Percentiles rank a stretch among this genome's conserved stretches.
phyloP scores from a whole-genome alignment of 2,113 vertebrate genomes.

The Hippolais icterina region DNA sequence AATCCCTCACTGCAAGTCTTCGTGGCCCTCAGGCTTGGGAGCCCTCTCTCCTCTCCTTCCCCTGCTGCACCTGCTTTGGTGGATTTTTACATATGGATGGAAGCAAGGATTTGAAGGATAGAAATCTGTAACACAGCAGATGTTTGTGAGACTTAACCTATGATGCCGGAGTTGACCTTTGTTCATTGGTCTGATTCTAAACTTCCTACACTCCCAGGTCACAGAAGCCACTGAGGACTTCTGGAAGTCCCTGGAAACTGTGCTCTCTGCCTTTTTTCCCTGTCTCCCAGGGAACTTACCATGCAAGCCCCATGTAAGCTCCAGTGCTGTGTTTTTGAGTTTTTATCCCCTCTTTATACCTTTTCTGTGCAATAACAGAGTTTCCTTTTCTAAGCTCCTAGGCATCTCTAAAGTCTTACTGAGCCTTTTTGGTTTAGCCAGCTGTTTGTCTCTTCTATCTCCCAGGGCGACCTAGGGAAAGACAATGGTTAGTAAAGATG shows the following conservation, averaged over 20 bases:
- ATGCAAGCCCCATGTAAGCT: background rate
- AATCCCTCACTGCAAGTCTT: background rate
- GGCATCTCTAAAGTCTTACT: background rate
- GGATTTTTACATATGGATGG: background rate
- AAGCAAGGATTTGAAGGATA: background rate
- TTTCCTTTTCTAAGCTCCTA: background rate
- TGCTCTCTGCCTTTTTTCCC: fast-evolving
- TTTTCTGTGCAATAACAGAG: background rate
- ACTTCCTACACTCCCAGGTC: fast-evolving
- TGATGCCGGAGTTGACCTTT: background rate
- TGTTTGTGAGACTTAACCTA: background rate
- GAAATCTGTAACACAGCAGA: background rate
- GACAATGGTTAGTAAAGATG: background rate
- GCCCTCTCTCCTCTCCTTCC: no score
- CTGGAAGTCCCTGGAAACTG: background rate
- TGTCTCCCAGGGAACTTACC: background rate
- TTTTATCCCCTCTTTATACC: background rate
- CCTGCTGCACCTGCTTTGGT: background rate
- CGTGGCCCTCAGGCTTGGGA: fast-evolving
- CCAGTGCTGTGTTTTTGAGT: background rate
- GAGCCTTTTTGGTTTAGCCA: background rate
- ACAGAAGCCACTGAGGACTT: background rate
- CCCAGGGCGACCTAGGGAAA: background rate
- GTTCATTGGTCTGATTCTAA: background rate
- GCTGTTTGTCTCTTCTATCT: background rate